Conservation (phyloP, 1,140 invertebrate genomes). For the Listronotus bonariensis region DNA sequence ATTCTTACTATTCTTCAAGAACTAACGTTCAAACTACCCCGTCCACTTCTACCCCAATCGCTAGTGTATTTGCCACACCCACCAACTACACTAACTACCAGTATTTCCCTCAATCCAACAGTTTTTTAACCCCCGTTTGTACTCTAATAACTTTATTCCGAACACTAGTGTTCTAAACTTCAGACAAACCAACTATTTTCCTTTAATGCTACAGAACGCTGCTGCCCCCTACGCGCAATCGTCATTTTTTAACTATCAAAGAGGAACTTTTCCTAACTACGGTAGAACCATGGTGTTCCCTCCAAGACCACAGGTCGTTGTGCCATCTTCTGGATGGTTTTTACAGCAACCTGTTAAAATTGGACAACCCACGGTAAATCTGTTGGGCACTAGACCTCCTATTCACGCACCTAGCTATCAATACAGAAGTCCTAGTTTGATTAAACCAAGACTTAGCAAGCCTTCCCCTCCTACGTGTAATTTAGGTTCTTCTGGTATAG, state of each 20-base stretch:
- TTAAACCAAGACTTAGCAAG: not conserved
- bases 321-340: slow-evolving; percentile 12
- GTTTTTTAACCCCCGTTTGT: slow-evolving; percentile 2
- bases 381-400: not conserved
- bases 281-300: slow-evolving; percentile 15
- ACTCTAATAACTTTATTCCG: slow-evolving; percentile 2
- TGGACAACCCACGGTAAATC: not conserved
- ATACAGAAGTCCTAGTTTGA: not conserved
- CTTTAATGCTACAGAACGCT: slow-evolving; percentile 15
- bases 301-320: slow-evolving; percentile 10
- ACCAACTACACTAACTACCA: slow-evolving; percentile 7
- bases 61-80: slow-evolving; percentile 5
- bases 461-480: not conserved
- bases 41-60: not conserved
- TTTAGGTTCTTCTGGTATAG: too few species aligned
- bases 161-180: slow-evolving; percentile 17
- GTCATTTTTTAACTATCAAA: not conserved
- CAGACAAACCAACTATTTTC: slow-evolving; percentile 20
- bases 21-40: slow-evolving; percentile 5
- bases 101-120: not conserved
- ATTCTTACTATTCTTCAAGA: not conserved
- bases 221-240: not conserved
- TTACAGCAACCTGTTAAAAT: slow-evolving; percentile 5
- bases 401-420: not conserved
- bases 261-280: slow-evolving; percentile 4